Base-by-base conservation (phyloP, 2,888 invertebrate genomes). In the Phortica okadai region DNA sequence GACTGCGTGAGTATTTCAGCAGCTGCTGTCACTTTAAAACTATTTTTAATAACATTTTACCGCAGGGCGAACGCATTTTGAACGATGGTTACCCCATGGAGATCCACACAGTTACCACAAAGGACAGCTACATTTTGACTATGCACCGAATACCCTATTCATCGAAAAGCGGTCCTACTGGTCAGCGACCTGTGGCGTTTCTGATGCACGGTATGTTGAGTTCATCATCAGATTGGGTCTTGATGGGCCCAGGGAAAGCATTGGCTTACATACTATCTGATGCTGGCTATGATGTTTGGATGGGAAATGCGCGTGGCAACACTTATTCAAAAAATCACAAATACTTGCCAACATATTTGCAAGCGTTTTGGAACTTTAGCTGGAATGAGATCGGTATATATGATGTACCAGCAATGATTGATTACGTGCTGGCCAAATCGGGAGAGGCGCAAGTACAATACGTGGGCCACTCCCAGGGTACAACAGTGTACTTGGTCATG, bases 391-490 rank as follows among this genome's bases (percentile, higher is more conserved):
- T 98, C 92, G 97, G 96, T 0, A 90, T 94, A 50, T 94, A 95
- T 88, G 99, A 99, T 91, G 89, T 98, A 74, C 97, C 98, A 11
- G 96, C 97, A 0, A 95, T 94, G 83, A 94, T 98, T 77, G 95
- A 97, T 89, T 95, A 96, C 83, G 92, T 94, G 1, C 90, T 90
- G 16, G 25, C 78, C 2, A 6, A 58, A 0, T 90, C 89, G 0
- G 87, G 84, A 2, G 78, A 86, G 66, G 25, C 74, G 4, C 76
- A 90, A 73, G 73, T 90, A 16, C 85, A 87, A 16, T 98, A 97
- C 89, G 92, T 97, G 62, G 98, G 98, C 0, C 97, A 98, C 91
- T 98, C 97, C 0, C 97, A 98, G 95, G 98, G 98, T 0, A 96
- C 96, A 0, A 95, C 96, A 0, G 93, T 94, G 85, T 94, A 95